phyloP scores from a whole-genome alignment of 2,797 vertebrate species.

The Sebastes iracundus region DNA sequence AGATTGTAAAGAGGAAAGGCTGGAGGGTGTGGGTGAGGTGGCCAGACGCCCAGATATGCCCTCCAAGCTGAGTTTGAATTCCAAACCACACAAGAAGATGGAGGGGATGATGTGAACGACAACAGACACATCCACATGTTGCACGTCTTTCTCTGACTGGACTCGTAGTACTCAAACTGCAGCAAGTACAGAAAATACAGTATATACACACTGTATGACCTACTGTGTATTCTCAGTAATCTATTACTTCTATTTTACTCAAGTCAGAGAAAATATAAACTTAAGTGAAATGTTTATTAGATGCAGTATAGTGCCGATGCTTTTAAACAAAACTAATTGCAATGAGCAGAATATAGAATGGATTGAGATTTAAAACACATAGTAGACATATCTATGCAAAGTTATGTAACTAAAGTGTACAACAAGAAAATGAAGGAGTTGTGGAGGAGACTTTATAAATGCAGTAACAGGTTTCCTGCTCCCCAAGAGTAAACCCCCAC shows the following conservation, averaged over 20 bases:
- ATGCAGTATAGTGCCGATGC: not conserved
- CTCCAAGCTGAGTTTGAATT: conserved; percentile 65
- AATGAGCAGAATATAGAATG: not conserved
- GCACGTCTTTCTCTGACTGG: conserved; percentile 8
- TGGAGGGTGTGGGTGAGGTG: conserved; percentile 61
- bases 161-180: not conserved
- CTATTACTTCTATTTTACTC: not conserved
- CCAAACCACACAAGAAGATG: conserved; percentile 72
- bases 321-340: not conserved
- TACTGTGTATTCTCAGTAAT: not conserved
- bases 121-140: conserved; percentile 31
- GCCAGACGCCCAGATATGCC: conserved; percentile 62
- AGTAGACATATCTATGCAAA: not conserved
- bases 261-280: not conserved
- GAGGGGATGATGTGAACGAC: conserved; percentile 45
- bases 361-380: not conserved
- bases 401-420: not conserved
- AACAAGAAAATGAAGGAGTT: conserved; percentile 6
- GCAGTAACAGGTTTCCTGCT: conserved; percentile 24
- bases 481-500: conserved; percentile 4
- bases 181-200: not conserved
- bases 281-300: not conserved
- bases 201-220: not conserved
- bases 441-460: conserved; percentile 1
- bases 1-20: conserved; percentile 68